Evolutionary conservation across 2,888 invertebrate species (phyloP).

Genomic region (Stegana nigrithorax): DNA sequence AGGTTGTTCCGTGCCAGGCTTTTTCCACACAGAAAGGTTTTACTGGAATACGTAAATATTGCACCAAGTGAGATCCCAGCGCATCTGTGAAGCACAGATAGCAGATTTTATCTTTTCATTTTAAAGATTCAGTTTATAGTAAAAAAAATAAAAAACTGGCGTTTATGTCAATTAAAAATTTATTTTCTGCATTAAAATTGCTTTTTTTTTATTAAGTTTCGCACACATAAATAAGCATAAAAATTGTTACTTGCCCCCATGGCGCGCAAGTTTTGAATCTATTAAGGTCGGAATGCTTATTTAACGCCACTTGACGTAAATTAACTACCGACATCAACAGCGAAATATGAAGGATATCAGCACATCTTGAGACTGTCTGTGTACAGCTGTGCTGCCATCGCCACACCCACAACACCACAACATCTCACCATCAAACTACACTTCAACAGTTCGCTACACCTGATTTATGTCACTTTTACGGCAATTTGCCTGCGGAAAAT

Average conservation of each 20-base stretch:
- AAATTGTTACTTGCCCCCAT: too few relatives aligned
- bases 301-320: background rate
- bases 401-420: background rate
- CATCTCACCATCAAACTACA: background rate
- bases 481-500: constrained; percentile 26
- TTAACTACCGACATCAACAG: background rate
- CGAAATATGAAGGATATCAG: background rate
- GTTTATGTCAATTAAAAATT: background rate
- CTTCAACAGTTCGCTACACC: constrained; percentile 6
- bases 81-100: too few relatives aligned
- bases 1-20: too few relatives aligned
- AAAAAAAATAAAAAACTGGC: too few relatives aligned
- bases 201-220: too few relatives aligned
- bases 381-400: background rate
- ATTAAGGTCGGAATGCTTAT: constrained; percentile 5
- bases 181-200: background rate
- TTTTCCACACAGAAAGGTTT: too few relatives aligned
- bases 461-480: constrained; percentile 42
- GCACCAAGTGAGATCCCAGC: too few relatives aligned
- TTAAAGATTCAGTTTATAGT: too few relatives aligned
- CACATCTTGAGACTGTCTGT: background rate
- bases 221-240: too few relatives aligned
- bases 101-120: too few relatives aligned
- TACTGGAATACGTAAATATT: too few relatives aligned
- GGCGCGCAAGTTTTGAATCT: too few relatives aligned